Conservation (phyloP, 2,888 invertebrate genomes). For the Metalampra italica region DNA sequence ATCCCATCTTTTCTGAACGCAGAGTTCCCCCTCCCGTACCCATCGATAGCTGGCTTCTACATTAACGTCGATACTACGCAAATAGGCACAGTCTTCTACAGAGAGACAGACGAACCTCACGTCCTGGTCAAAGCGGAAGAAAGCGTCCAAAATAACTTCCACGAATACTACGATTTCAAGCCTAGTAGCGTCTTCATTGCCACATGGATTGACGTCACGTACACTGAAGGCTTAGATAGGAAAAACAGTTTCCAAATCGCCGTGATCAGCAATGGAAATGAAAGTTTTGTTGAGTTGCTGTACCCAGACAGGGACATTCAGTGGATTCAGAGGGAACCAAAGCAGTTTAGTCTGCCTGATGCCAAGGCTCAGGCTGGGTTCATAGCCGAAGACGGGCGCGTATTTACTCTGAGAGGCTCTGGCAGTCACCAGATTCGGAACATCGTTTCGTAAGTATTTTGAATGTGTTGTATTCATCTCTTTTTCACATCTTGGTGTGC, state of each 20-base stretch:
- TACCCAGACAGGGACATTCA: conserved; percentile 94
- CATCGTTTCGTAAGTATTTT: conserved; percentile 82
- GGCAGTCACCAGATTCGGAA: conserved; percentile 93
- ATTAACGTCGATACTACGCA: conserved; percentile 91
- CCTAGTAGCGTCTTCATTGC: conserved; percentile 89
- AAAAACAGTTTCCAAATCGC: conserved; percentile 91
- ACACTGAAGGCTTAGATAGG: conserved; percentile 84
- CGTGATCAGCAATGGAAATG: conserved; percentile 83
- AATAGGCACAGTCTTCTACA: conserved; percentile 85
- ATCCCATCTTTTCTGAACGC: conserved; percentile 91
- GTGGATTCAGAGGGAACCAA: conserved; percentile 92
- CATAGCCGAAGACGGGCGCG: conserved; percentile 88
- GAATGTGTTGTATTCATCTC: neutral
- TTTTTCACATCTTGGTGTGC: neutral
- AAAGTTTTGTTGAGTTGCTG: conserved; percentile 91
- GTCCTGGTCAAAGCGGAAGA: conserved; percentile 83
- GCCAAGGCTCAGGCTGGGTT: conserved; percentile 97
- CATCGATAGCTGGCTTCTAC: conserved; percentile 93
- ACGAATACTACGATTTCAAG: conserved; percentile 83
- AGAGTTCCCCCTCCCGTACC: conserved; percentile 93
- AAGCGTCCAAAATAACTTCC: conserved; percentile 85
- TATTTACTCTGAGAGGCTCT: conserved; percentile 88
- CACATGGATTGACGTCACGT: conserved; percentile 95
- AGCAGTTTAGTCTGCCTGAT: conserved; percentile 88
- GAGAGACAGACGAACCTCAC: conserved; percentile 80